A percentile compares a stretch with the other conserved stretches of the same genome.
Conservation (phyloP, 1,140 invertebrate species). For the Meloidogyne hapla region DNA sequence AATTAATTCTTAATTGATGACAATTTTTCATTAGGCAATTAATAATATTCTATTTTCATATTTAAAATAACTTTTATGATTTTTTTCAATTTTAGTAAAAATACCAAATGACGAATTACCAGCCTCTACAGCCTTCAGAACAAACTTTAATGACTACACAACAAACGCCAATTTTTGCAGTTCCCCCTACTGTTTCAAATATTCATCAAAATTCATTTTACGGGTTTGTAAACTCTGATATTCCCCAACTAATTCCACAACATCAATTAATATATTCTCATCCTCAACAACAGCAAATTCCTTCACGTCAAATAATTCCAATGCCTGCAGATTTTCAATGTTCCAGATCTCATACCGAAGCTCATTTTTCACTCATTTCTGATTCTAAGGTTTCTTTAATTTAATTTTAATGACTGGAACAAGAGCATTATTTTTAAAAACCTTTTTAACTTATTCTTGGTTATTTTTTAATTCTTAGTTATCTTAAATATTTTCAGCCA, state of each 20-base stretch:
- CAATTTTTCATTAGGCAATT: too few species aligned
- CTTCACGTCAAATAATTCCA: neutral
- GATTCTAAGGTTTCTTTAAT: constrained; percentile 3
- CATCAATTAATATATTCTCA: neutral
- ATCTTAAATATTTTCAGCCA: neutral
- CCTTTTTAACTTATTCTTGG: too few species aligned
- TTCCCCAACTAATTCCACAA: neutral
- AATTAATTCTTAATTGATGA: too few species aligned
- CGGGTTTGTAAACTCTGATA: neutral
- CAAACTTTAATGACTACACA: neutral
- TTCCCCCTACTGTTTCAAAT: neutral
- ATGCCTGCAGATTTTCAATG: neutral
- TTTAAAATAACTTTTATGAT: too few species aligned
- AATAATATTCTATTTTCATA: too few species aligned
- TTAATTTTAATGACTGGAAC: neutral
- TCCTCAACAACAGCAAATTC: neutral
- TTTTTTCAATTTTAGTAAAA: neutral
- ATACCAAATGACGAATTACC: neutral
- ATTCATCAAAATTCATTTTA: neutral
- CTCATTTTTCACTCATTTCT: neutral
- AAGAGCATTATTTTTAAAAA: too few species aligned
- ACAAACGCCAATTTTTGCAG: neutral
- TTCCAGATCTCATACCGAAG: neutral
- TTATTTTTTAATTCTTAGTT: too few species aligned
- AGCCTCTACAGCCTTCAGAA: neutral